These are phyloP conservation scores for Anas bahamensis DNA, from an alignment of 2,797 vertebrate genomes.

Conservation along the genomic window DNA sequence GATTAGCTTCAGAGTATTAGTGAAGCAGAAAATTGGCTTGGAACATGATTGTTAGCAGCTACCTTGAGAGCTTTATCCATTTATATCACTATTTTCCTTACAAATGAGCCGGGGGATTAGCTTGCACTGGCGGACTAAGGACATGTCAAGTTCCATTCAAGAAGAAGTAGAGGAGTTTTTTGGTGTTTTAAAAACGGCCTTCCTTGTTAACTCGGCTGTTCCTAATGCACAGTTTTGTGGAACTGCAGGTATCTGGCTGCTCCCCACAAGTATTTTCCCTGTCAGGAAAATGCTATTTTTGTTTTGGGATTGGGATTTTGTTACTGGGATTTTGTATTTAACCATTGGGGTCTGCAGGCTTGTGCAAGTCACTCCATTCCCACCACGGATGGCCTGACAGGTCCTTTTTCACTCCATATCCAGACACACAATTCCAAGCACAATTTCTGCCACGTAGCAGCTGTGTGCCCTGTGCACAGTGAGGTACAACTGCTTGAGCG, in stretches of 20 bases:
- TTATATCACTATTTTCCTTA: constrained; percentile 33
- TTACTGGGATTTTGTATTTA: neutral
- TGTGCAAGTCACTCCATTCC: fast-evolving
- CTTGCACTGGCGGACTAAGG: neutral
- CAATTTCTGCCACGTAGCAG: fast-evolving
- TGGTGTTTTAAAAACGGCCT: neutral
- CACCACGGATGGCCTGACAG: neutral
- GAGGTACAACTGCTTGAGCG: neutral
- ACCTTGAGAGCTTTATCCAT: constrained; percentile 38
- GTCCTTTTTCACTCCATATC: neutral
- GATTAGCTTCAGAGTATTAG: constrained; percentile 28
- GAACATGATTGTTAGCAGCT: constrained; percentile 29
- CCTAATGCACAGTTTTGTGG: neutral
- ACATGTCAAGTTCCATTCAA: neutral
- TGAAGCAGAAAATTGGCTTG: constrained; percentile 53
- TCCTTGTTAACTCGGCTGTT: neutral
- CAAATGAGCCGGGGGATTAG: constrained; percentile 15
- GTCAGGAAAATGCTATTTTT: neutral
- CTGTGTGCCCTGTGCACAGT: neutral
- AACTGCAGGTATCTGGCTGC: neutral
- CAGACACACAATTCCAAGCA: neutral
- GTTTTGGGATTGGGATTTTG: neutral
- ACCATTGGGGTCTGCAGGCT: neutral
- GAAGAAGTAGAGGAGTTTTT: neutral
- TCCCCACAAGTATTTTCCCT: neutral